Base-by-base conservation (phyloP, 2,797 vertebrate genomes). In the Ptychobarbus kaznakovi region DNA sequence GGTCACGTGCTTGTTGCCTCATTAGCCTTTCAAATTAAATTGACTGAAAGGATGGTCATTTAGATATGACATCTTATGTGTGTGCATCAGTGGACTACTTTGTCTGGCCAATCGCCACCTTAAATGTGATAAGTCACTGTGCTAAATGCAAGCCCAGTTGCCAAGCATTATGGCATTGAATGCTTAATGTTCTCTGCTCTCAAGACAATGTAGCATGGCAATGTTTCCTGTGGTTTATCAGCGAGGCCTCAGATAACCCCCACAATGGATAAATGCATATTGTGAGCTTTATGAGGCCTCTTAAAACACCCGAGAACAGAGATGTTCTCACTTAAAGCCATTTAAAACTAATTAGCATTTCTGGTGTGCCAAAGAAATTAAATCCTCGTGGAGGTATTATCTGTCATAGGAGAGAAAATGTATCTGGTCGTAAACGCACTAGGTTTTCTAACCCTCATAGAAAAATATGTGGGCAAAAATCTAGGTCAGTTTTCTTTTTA, bases 71-170 rank as follows among this genome's bases (percentile, higher is more conserved):
- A 40, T 83, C n/a, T 53, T 18, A 22, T 66, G 25, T n/a, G 68
- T 32, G 9, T 82, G 42, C 65, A 28, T 38, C 53, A 74, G 40
- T 22, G 51, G 51, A 38, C 22, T 42, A 82, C 74, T 83, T 78
- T 38, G 11, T n/a, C 12, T 82, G 25, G 11, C 28, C 87, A 87
- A 38, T 91, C 70, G 68, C 76, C 79, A 42, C 78, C 2, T 35
- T 65, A 89, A 92, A 84, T 92, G 87, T 88, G 92, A 91, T 92
- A 84, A 93, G 87, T 78, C 42, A 0, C 8, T 78, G 66, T 25
- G 63, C 38, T 82, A 35, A 63, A 79, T 84, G 61, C 46, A 28
- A 10, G 82, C 86, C 86, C 89, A 91, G 86, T 89, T 91, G 90
- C 83, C 68, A 87, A 84, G 82, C 73, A 35, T 82, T 20, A 72